Conservation (phyloP, 2,888 invertebrate species). For the Cheilosia impressa region DNA sequence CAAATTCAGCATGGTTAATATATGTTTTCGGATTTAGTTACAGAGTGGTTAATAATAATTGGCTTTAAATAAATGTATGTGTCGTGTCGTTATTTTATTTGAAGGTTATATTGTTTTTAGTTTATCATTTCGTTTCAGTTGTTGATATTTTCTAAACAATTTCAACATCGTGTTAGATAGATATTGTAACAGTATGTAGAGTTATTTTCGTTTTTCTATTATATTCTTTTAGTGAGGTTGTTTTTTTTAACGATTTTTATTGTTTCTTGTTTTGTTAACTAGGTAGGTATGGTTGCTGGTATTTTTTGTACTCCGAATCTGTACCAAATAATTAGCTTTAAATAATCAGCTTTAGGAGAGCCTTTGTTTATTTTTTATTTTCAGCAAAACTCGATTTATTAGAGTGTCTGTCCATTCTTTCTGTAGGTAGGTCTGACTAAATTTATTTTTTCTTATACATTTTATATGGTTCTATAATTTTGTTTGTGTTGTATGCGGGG, state of each 20-base stretch:
- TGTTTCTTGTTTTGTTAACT: too few relatives aligned
- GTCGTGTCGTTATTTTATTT: slow-evolving; percentile 60
- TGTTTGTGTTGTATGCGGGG: too few relatives aligned
- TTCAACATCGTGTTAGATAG: slow-evolving; percentile 26
- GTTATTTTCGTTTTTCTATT: slow-evolving; percentile 7
- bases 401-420: too few relatives aligned
- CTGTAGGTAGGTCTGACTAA: too few relatives aligned
- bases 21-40: slow-evolving; percentile 41
- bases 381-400: too few relatives aligned
- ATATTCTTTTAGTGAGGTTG: slow-evolving; percentile 10
- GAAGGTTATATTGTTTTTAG: slow-evolving; percentile 8
- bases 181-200: slow-evolving; percentile 28
- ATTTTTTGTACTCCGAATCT: too few relatives aligned
- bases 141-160: slow-evolving; percentile 12
- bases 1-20: slow-evolving; percentile 65
- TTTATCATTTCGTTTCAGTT: slow-evolving; percentile 13
- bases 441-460: too few relatives aligned
- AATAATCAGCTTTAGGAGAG: too few relatives aligned
- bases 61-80: slow-evolving; percentile 60
- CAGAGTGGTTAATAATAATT: slow-evolving; percentile 53
- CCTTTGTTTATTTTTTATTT: too few relatives aligned
- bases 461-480: too few relatives aligned
- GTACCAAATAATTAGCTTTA: too few relatives aligned
- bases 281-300: too few relatives aligned
- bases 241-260: background rate